Evolutionary conservation across 1,140 invertebrate species (phyloP).

Genomic region (Drosophila aff.): DNA sequence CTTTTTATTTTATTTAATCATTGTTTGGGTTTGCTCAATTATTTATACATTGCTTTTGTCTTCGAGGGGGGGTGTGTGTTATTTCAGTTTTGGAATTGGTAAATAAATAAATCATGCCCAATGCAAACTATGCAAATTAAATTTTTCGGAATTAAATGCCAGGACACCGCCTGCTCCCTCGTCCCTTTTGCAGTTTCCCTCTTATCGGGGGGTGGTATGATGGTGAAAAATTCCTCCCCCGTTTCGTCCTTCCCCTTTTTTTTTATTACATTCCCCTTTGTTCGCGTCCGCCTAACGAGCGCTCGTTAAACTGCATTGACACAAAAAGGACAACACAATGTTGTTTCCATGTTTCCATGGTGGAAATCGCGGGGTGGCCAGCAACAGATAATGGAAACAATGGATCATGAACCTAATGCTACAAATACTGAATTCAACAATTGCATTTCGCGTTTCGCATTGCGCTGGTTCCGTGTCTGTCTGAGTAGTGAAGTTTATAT

Average conservation of each 20-base stretch:
- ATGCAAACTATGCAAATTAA: slow-evolving; percentile 53
- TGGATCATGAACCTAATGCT: slow-evolving; percentile 77
- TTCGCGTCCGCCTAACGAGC: slow-evolving; percentile 69
- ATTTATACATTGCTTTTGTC: slow-evolving; percentile 63
- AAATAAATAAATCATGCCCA: slow-evolving; percentile 48
- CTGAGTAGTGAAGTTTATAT: slow-evolving; percentile 40
- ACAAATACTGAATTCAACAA: slow-evolving; percentile 76
- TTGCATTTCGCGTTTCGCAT: slow-evolving; percentile 73
- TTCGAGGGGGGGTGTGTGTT: slow-evolving; percentile 2
- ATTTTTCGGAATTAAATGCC: slow-evolving; percentile 50
- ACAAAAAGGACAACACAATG: slow-evolving; percentile 74
- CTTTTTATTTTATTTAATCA: slow-evolving; percentile 68
- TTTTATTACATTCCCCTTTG: slow-evolving; percentile 77
- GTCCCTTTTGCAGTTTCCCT: slow-evolving; percentile 18
- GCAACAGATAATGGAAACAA: slow-evolving; percentile 82
- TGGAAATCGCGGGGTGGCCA: slow-evolving; percentile 15
- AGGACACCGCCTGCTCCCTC: slow-evolving; percentile 16
- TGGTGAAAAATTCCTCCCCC: slow-evolving; percentile 1
- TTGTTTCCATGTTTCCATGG: slow-evolving; percentile 40
- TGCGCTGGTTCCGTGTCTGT: slow-evolving; percentile 52
- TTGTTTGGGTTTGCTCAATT: slow-evolving; percentile 46
- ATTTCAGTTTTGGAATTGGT: slow-evolving; percentile 20
- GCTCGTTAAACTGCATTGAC: slow-evolving; percentile 81
- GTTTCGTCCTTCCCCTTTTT: slow-evolving; percentile 30
- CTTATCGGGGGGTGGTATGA: background rate